Conservation (phyloP, 2,797 vertebrate genomes). For the Pyrrhura leucotis region DNA sequence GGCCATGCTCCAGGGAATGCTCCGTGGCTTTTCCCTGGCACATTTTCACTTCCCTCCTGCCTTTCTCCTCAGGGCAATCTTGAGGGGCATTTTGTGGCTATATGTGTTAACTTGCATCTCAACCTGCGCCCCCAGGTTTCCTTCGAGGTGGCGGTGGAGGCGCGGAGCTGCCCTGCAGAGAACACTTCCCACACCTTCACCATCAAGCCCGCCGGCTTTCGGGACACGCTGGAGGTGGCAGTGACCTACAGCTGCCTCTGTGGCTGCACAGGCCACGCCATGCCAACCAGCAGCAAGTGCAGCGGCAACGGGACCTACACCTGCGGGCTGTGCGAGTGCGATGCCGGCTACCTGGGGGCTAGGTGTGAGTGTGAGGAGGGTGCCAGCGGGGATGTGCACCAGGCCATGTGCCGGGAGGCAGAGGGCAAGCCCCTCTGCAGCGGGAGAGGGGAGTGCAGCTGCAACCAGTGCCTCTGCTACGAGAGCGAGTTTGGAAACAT, state of each 20-base stretch:
- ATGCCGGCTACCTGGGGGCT: conserved; percentile 88
- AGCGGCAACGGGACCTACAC: conserved; percentile 86
- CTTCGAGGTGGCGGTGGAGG: conserved; percentile 90
- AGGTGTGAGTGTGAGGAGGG: conserved; percentile 93
- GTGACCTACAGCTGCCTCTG: conserved; percentile 89
- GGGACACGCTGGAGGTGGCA: conserved; percentile 88
- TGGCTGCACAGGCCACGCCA: conserved; percentile 76
- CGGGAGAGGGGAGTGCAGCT: conserved; percentile 94
- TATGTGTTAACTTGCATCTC: neutral
- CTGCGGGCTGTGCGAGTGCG: conserved; percentile 89
- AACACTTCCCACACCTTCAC: conserved; percentile 81
- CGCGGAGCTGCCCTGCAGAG: conserved; percentile 83
- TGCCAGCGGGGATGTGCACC: conserved; percentile 77
- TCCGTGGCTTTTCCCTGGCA: neutral
- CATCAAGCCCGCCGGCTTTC: conserved; percentile 94
- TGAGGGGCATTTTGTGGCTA: accelerated
- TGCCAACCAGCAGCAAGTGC: conserved; percentile 85
- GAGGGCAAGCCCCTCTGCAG: conserved; percentile 94
- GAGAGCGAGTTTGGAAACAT: conserved; percentile 98
- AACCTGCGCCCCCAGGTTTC: conserved; percentile 81
- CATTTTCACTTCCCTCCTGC: neutral
- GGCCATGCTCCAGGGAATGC: accelerated
- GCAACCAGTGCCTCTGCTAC: conserved; percentile 94
- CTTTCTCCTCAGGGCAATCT: neutral
- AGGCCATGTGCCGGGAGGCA: conserved; percentile 88